A percentile compares a stretch with the other conserved stretches of the same genome.
phyloP scores from a whole-genome alignment of 53 echinoderm and acorn worm genomes.

The Mesocentrotus franciscanus region DNA sequence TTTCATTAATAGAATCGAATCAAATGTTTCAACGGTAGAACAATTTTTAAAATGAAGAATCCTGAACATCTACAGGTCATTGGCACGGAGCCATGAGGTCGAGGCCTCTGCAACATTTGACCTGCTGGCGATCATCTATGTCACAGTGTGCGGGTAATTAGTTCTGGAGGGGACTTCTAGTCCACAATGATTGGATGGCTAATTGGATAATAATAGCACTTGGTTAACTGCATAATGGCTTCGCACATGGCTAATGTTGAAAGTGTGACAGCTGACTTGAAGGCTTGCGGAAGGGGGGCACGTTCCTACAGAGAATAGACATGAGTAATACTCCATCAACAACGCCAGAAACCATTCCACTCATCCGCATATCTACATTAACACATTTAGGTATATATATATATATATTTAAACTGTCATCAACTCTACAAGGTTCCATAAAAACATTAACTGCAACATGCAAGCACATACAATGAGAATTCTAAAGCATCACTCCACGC shows the following conservation, averaged over 20 bases:
- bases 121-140: slow-evolving; percentile 40
- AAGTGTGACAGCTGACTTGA: slow-evolving; percentile 23
- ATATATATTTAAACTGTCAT: neutral
- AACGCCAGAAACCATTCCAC: neutral
- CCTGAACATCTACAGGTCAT: slow-evolving; percentile 4
- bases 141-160: slow-evolving; percentile 42
- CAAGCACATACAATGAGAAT: neutral
- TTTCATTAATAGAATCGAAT: neutral
- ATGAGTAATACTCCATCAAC: neutral
- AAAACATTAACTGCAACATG: neutral
- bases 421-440: neutral
- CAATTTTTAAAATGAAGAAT: neutral
- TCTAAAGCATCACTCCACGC: neutral
- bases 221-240: slow-evolving; percentile 28
- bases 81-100: slow-evolving; percentile 6
- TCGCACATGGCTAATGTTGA: slow-evolving; percentile 48
- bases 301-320: neutral
- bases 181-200: slow-evolving; percentile 19
- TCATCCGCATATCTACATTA: neutral
- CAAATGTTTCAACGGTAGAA: neutral
- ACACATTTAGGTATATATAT: neutral
- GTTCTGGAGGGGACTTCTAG: slow-evolving; percentile 34
- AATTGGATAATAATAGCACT: slow-evolving; percentile 44
- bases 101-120: slow-evolving; percentile 26
- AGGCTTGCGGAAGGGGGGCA: neutral